Evolutionary conservation across 2,888 invertebrate genomes (phyloP).

Genomic region (Heteromyza rotundicornis): DNA sequence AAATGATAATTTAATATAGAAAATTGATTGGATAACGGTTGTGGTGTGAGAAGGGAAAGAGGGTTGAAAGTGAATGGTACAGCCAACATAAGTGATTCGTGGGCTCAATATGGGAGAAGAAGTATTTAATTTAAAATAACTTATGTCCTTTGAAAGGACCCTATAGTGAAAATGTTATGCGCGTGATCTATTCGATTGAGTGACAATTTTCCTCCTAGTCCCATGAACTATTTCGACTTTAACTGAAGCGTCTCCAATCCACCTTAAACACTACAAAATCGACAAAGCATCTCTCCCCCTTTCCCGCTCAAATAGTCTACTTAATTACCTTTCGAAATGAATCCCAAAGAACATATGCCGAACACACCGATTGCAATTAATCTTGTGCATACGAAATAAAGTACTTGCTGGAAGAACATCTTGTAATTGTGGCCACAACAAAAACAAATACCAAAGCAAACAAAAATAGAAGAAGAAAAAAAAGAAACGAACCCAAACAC

Average conservation of each 20-base stretch:
- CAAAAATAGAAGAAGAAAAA: background rate
- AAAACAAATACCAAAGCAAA: constrained; percentile 15
- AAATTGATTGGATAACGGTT: constrained; percentile 27
- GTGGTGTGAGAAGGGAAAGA: background rate
- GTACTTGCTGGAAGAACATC: constrained; percentile 17
- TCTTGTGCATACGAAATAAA: constrained; percentile 42
- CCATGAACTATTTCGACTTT: no score
- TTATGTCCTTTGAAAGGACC: no score
- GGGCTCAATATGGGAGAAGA: no score
- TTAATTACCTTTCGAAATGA: constrained; percentile 44
- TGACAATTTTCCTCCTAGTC: no score
- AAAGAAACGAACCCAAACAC: background rate
- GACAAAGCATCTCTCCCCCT: no score
- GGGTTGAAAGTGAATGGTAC: background rate
- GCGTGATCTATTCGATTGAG: no score
- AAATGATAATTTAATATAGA: constrained; percentile 53
- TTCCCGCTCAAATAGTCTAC: constrained; percentile 7
- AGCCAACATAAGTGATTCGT: no score
- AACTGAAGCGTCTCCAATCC: no score
- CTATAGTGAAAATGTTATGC: no score
- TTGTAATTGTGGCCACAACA: constrained; percentile 24
- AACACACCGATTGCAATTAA: constrained; percentile 54
- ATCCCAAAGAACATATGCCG: constrained; percentile 48
- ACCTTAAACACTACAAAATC: no score
- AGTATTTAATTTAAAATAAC: no score